Percentiles rank a stretch among this genome's conserved stretches.
Conservation (phyloP, 92 coral and sea anemone genomes). For the Actinostola sp. region DNA sequence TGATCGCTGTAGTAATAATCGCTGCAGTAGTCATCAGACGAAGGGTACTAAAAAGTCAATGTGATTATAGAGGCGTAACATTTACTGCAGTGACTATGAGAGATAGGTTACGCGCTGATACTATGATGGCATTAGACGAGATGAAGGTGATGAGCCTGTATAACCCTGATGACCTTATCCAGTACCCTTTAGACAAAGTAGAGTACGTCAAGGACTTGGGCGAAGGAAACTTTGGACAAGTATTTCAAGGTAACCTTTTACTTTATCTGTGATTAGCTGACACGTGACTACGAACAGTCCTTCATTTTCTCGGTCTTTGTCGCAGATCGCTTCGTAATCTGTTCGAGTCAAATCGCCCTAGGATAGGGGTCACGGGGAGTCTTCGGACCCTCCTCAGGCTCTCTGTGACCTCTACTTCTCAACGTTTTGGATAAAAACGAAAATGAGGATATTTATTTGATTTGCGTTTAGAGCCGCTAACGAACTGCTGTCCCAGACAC, state of each 20-base stretch:
- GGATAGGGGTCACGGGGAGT: too few species aligned
- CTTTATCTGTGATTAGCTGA: too few species aligned
- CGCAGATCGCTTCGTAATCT: too few species aligned
- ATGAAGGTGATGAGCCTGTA: constrained; percentile 72
- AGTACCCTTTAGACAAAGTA: constrained; percentile 84
- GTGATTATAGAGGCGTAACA: constrained; percentile 65
- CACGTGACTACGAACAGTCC: too few species aligned
- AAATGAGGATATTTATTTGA: too few species aligned
- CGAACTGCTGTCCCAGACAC: too few species aligned
- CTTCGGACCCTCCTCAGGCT: too few species aligned
- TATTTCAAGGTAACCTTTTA: constrained; percentile 92
- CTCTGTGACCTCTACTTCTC: too few species aligned
- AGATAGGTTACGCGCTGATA: constrained; percentile 81
- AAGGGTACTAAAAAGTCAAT: constrained; percentile 24
- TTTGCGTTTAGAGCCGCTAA: too few species aligned
- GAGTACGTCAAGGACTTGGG: constrained; percentile 94
- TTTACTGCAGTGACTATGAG: constrained; percentile 86
- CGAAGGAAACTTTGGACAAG: constrained; percentile 96
- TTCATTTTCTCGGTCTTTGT: too few species aligned
- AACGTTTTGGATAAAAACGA: too few species aligned
- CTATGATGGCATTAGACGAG: constrained; percentile 79
- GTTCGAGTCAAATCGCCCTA: too few species aligned
- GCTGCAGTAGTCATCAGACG: constrained; percentile 20
- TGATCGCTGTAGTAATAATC: constrained; percentile 21
- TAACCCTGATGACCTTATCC: constrained; percentile 80